A percentile compares a stretch with the other conserved stretches of the same genome.
These are phyloP conservation scores for Folsomia candida DNA, from an alignment of 2,888 invertebrate species.

Conservation along the genomic window DNA sequence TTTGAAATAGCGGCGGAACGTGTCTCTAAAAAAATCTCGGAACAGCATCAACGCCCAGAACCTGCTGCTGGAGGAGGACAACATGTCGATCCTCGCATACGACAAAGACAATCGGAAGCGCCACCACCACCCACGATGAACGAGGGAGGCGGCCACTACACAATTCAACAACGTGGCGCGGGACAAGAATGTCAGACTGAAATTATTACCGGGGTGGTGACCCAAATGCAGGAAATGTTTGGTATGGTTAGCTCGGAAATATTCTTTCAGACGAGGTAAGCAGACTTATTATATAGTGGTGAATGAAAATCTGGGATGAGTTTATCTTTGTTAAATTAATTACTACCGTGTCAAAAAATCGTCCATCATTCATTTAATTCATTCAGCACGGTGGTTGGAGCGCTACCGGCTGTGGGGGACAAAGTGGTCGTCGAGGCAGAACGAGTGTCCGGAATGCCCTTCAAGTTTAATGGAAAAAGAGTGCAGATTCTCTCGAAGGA, in stretches of 20 bases:
- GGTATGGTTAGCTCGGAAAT: constrained; percentile 96
- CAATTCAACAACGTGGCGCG: neutral
- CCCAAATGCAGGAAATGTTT: constrained; percentile 89
- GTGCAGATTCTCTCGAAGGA: constrained; percentile 66
- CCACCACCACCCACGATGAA: neutral
- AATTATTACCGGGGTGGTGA: constrained; percentile 69
- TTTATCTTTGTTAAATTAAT: neutral
- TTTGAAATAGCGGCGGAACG: neutral
- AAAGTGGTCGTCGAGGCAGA: constrained; percentile 90
- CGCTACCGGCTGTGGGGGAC: constrained; percentile 81
- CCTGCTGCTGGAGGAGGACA: neutral
- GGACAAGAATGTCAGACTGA: constrained; percentile 13
- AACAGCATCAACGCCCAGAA: neutral
- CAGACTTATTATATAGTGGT: neutral
- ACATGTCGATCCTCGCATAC: neutral
- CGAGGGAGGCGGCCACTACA: neutral
- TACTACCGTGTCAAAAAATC: neutral
- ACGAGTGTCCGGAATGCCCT: constrained; percentile 88
- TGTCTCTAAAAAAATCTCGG: neutral
- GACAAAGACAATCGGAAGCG: neutral
- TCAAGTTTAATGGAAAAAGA: constrained; percentile 94
- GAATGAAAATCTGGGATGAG: neutral
- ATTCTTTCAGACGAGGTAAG: constrained; percentile 79
- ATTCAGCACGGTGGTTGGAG: constrained; percentile 77
- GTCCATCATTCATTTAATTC: too few relatives aligned